phyloP scores from a whole-genome alignment of 2,888 invertebrate genomes.

The Seira ritae region DNA sequence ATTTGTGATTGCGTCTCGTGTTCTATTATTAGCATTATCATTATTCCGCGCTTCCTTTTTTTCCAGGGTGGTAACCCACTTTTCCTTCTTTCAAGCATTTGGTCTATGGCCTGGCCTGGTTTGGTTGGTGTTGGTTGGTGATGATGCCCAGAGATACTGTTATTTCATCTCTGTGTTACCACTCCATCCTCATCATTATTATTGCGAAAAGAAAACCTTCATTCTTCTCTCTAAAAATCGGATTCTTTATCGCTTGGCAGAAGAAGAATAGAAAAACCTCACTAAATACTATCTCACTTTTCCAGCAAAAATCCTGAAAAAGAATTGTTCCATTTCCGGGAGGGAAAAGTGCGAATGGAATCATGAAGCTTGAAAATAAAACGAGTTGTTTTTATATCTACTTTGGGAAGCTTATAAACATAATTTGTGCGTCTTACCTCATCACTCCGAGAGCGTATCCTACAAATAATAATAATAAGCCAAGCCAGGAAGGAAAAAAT shows the following conservation, averaged over 20 bases:
- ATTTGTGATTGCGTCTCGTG: conserved; percentile 18
- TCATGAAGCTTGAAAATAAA: too few species aligned
- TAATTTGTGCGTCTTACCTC: too few species aligned
- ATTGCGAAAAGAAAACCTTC: conserved; percentile 3
- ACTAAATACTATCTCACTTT: neutral
- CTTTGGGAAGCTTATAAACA: too few species aligned
- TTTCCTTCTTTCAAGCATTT: neutral
- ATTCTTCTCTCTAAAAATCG: neutral
- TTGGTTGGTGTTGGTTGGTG: neutral
- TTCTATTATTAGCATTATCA: conserved; percentile 14
- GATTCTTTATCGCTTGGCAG: neutral
- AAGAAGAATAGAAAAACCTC: neutral
- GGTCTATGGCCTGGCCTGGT: neutral
- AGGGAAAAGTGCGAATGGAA: too few species aligned
- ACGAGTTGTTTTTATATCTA: too few species aligned
- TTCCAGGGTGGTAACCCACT: conserved; percentile 9
- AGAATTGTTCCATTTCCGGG: neutral
- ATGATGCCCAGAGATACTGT: conserved; percentile 9
- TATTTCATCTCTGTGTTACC: conserved; percentile 7
- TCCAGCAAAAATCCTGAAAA: neutral
- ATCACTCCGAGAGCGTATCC: too few species aligned
- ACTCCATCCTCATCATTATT: neutral
- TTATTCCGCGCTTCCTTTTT: conserved; percentile 8
- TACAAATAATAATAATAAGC: too few species aligned
- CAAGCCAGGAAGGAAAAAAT: too few species aligned